Evolutionary conservation across 2,113 vertebrate genomes (phyloP).

Genomic region (Orycteropus afer): DNA sequence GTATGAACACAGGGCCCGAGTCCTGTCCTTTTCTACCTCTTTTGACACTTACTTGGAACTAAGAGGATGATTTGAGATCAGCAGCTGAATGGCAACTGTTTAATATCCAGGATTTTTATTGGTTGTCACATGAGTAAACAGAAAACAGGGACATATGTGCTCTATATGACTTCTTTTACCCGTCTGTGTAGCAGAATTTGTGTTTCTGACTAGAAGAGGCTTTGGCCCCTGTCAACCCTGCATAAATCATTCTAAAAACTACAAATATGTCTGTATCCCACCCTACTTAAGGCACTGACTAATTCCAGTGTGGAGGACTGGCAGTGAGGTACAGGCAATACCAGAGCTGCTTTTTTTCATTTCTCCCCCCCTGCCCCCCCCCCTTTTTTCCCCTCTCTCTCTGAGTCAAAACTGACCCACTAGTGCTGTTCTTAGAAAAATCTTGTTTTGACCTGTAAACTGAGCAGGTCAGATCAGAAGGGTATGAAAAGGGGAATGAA

Average conservation of each 20-base stretch:
- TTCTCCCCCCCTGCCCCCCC: neutral
- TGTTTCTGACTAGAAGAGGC: neutral
- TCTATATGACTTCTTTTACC: neutral
- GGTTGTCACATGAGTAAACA: too few relatives aligned
- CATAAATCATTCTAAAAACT: neutral
- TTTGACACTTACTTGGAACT: neutral
- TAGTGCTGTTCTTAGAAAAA: neutral
- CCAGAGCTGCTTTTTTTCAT: neutral
- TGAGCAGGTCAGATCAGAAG: slow-evolving; percentile 6
- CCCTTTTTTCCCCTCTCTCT: rapidly evolving
- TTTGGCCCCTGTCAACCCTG: neutral
- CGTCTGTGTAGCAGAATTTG: neutral
- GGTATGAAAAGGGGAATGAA: neutral
- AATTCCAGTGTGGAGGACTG: neutral
- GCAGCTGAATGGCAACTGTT: neutral
- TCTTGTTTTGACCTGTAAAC: slow-evolving; percentile 8
- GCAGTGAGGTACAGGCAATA: too few relatives aligned
- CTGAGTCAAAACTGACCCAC: slow-evolving; percentile 16
- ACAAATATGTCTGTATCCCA: neutral
- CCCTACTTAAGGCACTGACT: neutral
- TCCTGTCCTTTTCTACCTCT: neutral
- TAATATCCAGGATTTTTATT: neutral
- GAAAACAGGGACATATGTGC: neutral
- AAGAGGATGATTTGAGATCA: too few relatives aligned
- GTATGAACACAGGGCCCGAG: neutral